These are phyloP conservation scores for Alviniconcha marisindica DNA, from an alignment of 1,140 invertebrate species.

Conservation along the genomic window DNA sequence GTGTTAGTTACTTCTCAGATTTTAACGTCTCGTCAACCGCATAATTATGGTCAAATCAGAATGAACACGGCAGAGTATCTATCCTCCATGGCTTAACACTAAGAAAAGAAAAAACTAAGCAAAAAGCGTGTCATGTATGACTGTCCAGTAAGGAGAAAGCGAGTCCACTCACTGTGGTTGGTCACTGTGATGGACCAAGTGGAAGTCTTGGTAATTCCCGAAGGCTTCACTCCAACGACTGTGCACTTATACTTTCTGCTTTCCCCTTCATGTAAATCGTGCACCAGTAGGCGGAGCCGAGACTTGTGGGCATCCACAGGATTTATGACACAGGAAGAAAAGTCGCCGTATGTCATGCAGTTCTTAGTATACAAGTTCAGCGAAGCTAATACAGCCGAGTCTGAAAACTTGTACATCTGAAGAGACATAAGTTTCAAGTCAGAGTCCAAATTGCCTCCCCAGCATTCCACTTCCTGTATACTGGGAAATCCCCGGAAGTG, in stretches of 20 bases:
- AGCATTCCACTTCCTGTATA: constrained; percentile 33
- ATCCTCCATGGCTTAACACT: no score
- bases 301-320: constrained; percentile 1
- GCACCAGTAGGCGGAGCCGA: background rate
- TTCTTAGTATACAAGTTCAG: background rate
- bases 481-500: constrained; percentile 25
- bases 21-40: no score
- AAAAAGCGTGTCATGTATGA: no score
- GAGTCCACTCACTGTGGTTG: background rate
- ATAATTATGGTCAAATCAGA: no score
- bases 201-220: background rate
- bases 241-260: constrained; percentile 3
- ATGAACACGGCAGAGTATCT: no score
- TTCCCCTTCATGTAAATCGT: constrained; percentile 12
- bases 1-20: no score
- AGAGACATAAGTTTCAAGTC: constrained; percentile 20
- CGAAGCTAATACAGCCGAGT: background rate
- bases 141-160: no score
- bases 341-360: constrained; percentile 16
- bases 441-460: constrained; percentile 1
- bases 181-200: background rate
- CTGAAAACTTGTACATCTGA: background rate
- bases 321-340: constrained; percentile 19
- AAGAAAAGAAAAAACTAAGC: no score
- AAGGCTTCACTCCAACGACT: background rate